Base-by-base conservation (phyloP, 2,888 invertebrate genomes). In the Drosophila histrio region DNA sequence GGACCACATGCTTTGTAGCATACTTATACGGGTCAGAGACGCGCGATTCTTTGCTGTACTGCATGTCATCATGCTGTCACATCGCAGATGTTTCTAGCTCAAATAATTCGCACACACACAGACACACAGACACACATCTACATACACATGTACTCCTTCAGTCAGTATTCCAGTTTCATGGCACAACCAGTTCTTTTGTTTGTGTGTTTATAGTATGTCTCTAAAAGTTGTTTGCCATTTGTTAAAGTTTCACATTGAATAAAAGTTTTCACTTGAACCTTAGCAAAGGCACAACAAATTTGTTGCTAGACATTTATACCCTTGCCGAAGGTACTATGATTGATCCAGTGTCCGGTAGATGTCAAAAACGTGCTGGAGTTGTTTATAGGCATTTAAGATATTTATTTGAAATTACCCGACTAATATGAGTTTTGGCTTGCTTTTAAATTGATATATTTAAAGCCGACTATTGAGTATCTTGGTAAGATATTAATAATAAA, bases 21-120 rank as follows among this genome's bases (percentile, higher is more conserved):
- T 84, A 87, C 82, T 87, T 82, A 81, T 87, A 57, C 79, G 82
- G 85, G 86, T 81, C 82, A 79, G 58, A 61, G 72, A 56, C 52
- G 57, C 22, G 59, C 67, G 60, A 50, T 56, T 56, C 58, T 49
- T 56, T 53, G 71, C 64, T 53, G 56, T 56, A 43, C 75, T 78
- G 59, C 69, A 61, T 72, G 76, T 85, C 82, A 78, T 65, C 87
- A 68, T 72, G 82, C 82, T 84, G 82, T 87, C 85, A 81, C 76
- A 72, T 58, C 61, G 60, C 66, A 85, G 87, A 87, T 85, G 73
- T 87, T 82, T 84, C 81, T 67, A 81, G 85, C 70, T 72, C 87
- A 82, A 82, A 77, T 76, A 72, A 72, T 63, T 43, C 50, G 32
- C 54, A 52, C 49, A 64, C 49, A 62, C 50, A 50, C 44, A 61